A percentile compares a stretch with the other conserved stretches of the same genome.
phyloP scores from a whole-genome alignment of 2,113 vertebrate species.

The Sialia sialis region DNA sequence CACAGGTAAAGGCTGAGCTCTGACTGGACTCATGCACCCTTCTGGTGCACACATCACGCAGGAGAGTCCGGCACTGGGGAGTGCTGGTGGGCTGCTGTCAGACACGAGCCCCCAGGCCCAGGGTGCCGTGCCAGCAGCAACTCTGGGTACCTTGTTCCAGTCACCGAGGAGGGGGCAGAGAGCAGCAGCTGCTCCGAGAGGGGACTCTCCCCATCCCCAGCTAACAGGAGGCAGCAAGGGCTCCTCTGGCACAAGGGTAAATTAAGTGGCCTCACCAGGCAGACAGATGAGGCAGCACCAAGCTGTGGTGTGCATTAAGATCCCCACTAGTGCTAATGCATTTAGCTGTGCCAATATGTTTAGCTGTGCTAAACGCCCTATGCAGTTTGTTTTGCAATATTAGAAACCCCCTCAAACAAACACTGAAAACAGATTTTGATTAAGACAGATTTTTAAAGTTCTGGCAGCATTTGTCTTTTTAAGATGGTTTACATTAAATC shows the following conservation, averaged over 20 bases:
- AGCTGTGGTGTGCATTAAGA: not conserved
- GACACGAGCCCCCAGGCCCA: not conserved
- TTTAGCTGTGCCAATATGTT: not conserved
- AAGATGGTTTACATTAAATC: not conserved
- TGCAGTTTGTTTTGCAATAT: not conserved
- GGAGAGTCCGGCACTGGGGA: not conserved
- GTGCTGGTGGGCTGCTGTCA: not conserved
- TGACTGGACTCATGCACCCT: not conserved
- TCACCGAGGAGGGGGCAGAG: not conserved
- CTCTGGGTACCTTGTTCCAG: not conserved
- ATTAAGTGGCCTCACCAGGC: not conserved
- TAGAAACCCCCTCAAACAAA: not conserved
- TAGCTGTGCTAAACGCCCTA: not conserved
- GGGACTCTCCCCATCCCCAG: not conserved
- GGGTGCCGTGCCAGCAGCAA: not conserved
- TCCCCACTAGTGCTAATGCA: not conserved
- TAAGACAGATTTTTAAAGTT: not conserved
- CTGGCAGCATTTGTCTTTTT: not conserved
- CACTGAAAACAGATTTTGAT: not conserved
- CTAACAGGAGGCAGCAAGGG: not conserved
- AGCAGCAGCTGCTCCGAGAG: not conserved
- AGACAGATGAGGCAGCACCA: not conserved
- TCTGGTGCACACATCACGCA: not conserved
- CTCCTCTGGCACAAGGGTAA: not conserved
- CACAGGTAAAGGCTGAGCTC: not conserved